Conservation (phyloP, 2,888 invertebrate species). For the Protophormia terraenovae region DNA sequence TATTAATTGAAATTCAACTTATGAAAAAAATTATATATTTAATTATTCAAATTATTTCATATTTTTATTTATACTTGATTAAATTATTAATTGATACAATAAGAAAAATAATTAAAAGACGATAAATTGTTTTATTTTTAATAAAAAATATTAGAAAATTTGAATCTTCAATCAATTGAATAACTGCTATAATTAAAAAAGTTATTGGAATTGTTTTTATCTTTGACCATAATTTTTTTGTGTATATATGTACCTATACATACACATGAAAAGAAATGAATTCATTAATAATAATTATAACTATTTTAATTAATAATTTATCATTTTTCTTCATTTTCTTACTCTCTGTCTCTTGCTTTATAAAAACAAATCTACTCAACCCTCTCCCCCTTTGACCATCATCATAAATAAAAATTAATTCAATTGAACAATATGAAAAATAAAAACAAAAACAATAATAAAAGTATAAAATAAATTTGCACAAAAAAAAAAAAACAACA, state of each 20-base stretch:
- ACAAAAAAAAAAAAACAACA: not conserved
- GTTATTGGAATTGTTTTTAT: too few relatives aligned
- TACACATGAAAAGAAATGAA: not conserved
- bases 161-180: too few relatives aligned
- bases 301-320: not conserved
- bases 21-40: too few relatives aligned
- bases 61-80: too few relatives aligned
- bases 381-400: not conserved
- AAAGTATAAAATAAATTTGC: slow-evolving; percentile 4
- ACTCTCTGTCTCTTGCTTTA: not conserved
- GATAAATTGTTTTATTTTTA: too few relatives aligned
- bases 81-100: too few relatives aligned
- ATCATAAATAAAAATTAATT: slow-evolving; percentile 16
- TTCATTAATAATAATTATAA: not conserved
- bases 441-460: not conserved
- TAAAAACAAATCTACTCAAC: not conserved
- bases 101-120: too few relatives aligned
- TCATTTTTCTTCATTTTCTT: not conserved
- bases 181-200: too few relatives aligned
- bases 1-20: too few relatives aligned
- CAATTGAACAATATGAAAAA: slow-evolving; percentile 24
- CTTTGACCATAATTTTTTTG: not conserved
- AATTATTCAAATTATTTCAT: too few relatives aligned
- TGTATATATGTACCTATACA: not conserved
- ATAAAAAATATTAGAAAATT: too few relatives aligned